Percentiles rank a stretch among this genome's conserved stretches.
Evolutionary conservation across 1,140 invertebrate genomes (phyloP).

Genomic region (Pentalonia nigronervosa): DNA sequence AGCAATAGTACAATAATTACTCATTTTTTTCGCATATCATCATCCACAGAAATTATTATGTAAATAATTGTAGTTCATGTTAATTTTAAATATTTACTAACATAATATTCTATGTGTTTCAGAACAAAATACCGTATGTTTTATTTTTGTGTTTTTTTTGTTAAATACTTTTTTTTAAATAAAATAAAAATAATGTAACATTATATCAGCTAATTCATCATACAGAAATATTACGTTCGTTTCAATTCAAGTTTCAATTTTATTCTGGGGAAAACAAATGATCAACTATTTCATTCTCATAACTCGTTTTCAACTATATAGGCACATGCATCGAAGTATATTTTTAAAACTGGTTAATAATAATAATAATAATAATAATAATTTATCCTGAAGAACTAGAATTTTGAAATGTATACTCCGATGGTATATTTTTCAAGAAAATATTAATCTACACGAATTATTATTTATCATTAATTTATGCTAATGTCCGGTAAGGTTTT

Average conservation of each 20-base stretch:
- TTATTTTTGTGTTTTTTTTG: not conserved
- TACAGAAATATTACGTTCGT: not conserved
- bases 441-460: not conserved
- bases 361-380: constrained; percentile 28
- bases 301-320: not conserved
- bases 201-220: not conserved
- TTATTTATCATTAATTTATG: constrained; percentile 9
- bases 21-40: not conserved
- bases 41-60: not conserved
- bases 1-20: not conserved
- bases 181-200: not conserved
- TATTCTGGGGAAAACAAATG: not conserved
- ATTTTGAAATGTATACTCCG: not conserved
- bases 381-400: not conserved
- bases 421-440: not conserved
- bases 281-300: not conserved
- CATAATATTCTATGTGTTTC: not conserved
- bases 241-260: constrained; percentile 1
- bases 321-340: not conserved
- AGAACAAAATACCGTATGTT: not conserved
- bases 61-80: not conserved
- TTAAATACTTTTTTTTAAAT: not conserved
- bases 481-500: not conserved
- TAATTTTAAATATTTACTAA: constrained; percentile 16
- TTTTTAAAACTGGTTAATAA: constrained; percentile 11